These are phyloP conservation scores for Drosophila cardini DNA, from an alignment of 1,140 invertebrate genomes.

Conservation along the genomic window DNA sequence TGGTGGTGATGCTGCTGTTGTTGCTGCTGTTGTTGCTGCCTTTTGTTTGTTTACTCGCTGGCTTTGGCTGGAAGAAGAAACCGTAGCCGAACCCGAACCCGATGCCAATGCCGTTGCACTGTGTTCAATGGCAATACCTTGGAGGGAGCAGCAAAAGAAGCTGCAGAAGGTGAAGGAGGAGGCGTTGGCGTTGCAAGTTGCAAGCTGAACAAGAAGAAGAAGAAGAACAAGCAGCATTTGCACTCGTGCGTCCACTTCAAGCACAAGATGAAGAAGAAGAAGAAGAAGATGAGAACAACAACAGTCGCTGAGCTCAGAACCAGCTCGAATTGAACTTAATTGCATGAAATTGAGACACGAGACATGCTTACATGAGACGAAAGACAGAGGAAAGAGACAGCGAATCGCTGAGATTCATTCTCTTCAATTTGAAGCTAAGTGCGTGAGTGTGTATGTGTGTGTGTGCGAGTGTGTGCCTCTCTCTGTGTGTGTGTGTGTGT, in stretches of 20 bases:
- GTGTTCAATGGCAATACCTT: conserved; percentile 43
- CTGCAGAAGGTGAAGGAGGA: background rate
- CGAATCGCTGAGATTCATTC: conserved; percentile 40
- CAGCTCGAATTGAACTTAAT: conserved; percentile 75
- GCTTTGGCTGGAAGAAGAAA: conserved; percentile 38
- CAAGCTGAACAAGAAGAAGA: no score
- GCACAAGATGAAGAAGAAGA: conserved; percentile 18
- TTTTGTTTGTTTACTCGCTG: conserved; percentile 64
- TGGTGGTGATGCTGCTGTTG: conserved; percentile 21
- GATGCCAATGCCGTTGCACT: conserved; percentile 48
- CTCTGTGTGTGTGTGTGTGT: conserved; percentile 12
- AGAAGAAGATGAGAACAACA: conserved; percentile 24
- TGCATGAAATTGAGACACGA: conserved; percentile 75
- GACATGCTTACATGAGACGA: conserved; percentile 39
- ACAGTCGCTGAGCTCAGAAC: conserved; percentile 17
- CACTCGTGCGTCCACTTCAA: conserved; percentile 72
- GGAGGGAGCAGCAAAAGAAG: background rate
- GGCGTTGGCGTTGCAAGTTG: background rate
- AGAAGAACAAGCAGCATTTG: conserved; percentile 21
- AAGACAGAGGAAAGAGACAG: conserved; percentile 5
- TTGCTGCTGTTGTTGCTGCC: conserved; percentile 13
- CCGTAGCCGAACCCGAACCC: conserved; percentile 57
- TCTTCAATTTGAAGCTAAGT: conserved; percentile 28
- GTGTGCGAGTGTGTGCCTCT: conserved; percentile 1
- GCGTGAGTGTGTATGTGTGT: background rate